Evolutionary conservation across 2,797 vertebrate genomes (phyloP), one percentile per base, ranked within the genome.

Genomic region (Hydrolagus colliei): DNA sequence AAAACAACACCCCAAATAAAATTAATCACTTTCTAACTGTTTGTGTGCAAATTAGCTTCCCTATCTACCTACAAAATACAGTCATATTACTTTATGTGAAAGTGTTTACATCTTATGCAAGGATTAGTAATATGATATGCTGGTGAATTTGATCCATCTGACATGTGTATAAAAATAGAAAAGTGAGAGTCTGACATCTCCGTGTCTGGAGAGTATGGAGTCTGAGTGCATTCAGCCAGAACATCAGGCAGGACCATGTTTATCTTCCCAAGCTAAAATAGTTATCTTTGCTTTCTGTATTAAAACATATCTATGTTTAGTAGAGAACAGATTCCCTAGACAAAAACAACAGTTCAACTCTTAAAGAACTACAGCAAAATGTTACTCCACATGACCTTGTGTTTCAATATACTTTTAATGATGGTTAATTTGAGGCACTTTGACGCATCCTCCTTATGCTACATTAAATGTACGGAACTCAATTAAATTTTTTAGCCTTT

Each of bases 231-330:
- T 52, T 52, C 41, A 52, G 32, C 27, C 79, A 41, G 68, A 10
- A 41, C 4, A 67, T 18, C 67, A 80, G 62, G 22, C 75, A 76
- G 41, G n/a, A 52, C 41, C 62, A 67, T 84, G 65, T 84, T 84
- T 71, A 84, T 71, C 65, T 84, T 84, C 79, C 79, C 65, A 84
- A 71, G 79, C 65, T 71, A 52, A 84, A 84, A 84, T 71, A 84
- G 18, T 35, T 10, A 71, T n/a, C 65, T 41, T 52, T 71, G 9
- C 65, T 32, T 20, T 52, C 79, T 84, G 65, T n/a, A 68, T 41
- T n/a, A 71, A 84, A 6, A 68, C 32, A 71, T 11, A 20, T 52
- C 65, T 71, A 71, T 84, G 27, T 84, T 84, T 84, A 71, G 65
- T 71, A 18, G 35, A 32, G 16, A 16, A 11, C 65, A 41, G 13